Base-by-base conservation (phyloP, 2,888 invertebrate genomes). In the Nebria salina region DNA sequence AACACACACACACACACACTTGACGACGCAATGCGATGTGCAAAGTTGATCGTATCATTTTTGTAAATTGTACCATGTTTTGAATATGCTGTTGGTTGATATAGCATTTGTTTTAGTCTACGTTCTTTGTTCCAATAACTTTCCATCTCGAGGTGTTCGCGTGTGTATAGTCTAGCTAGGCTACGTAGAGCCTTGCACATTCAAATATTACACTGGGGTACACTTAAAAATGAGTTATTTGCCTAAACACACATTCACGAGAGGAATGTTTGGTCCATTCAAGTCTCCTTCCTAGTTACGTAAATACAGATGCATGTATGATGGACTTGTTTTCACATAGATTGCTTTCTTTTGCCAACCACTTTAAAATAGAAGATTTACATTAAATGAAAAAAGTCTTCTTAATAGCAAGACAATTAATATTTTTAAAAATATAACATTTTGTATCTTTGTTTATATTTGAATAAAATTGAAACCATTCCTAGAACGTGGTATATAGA, bases 21-120 rank as follows among this genome's bases (percentile, higher is more conserved):
- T 70, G 34, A 65, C 4, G 26, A 20, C 20, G 20, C n/a, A 54
- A 25, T 54, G 15, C 25, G 34, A 73, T 15, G 65, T 11, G 68
- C 72, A 41, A 42, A 42, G n/a, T n/a, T 54, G 80, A 80, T 80
- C 80, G 75, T 80, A 80, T 80, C 80, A 64, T 65, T 70, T 70
- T 80, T 75, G 75, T 75, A 79, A 79, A 79, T 54, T 79, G 79
- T 79, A 66, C 79, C 74, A 75, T 79, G 79, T 80, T 80, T 80
- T 80, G 80, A 80, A 80, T 80, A 75, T 75, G 80, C 26, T 25
- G 70, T 70, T 11, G 70, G 20, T 13, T 54, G 54, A 54, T 54
- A 54, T 43, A 68, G 80, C 75, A 75, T 80, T 80, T 80, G 80
- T 80, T 80, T 72, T 72, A 80, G 41, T 70, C 75, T 43, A 66